Evolutionary conservation across 2,113 vertebrate genomes (phyloP).

Genomic region (Caranx ignobilis): DNA sequence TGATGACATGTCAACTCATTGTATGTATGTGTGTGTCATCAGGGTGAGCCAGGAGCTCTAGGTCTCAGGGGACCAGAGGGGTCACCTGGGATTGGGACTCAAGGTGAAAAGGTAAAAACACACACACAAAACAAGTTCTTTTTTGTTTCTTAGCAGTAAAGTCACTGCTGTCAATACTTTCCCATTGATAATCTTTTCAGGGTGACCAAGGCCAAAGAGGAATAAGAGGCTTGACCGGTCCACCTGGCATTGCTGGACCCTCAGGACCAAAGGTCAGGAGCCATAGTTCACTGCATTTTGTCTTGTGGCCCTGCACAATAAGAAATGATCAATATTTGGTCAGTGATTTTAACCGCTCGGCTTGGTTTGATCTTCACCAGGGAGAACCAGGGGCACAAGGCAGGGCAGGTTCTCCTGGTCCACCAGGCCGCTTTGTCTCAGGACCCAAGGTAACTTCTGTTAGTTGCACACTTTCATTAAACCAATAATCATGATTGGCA

Average conservation of each 20-base stretch:
- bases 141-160: not conserved
- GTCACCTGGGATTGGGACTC: constrained; percentile 85
- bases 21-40: constrained; percentile 18
- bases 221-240: constrained; percentile 88
- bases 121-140: not conserved
- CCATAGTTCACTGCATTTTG: not conserved
- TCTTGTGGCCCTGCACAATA: not conserved
- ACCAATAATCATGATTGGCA: not conserved
- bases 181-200: constrained; percentile 63
- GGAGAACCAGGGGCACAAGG: constrained; percentile 90
- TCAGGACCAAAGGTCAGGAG: constrained; percentile 87
- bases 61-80: constrained; percentile 89
- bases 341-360: not conserved
- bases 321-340: not conserved
- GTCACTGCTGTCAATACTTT: not conserved
- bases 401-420: constrained; percentile 86
- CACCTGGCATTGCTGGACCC: constrained; percentile 87
- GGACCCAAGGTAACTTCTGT: constrained; percentile 88
- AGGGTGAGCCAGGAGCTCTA: constrained; percentile 88
- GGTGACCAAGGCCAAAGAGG: constrained; percentile 93
- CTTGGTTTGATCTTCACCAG: constrained; percentile 68
- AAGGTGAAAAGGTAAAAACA: constrained; percentile 89
- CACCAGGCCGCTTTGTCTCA: constrained; percentile 85
- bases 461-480: not conserved
- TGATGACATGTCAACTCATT: not conserved